Percentiles rank a stretch among this genome's conserved stretches.
Evolutionary conservation across 1,140 invertebrate genomes (phyloP).

Genomic region (Ceratitis capitata): DNA sequence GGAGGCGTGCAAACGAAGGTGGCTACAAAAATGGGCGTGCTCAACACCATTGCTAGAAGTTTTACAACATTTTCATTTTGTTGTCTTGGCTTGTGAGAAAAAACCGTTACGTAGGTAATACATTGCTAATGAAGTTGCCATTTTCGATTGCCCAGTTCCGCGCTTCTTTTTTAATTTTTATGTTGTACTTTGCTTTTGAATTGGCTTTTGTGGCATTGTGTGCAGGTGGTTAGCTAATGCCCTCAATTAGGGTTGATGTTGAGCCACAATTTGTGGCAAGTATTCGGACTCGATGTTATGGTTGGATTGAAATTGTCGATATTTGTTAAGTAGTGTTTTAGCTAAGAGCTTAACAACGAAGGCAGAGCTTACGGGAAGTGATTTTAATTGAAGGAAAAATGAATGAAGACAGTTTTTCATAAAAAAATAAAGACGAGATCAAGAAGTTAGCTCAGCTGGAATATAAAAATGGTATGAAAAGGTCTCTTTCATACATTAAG

Average conservation of each 20-base stretch:
- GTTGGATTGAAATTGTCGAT: not conserved
- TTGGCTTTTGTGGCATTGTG: not conserved
- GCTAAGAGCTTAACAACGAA: not conserved
- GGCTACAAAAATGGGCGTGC: slow-evolving; percentile 3
- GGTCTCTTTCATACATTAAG: too few species aligned
- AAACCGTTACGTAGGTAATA: not conserved
- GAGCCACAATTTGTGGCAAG: not conserved
- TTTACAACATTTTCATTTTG: too few species aligned
- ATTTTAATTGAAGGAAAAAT: not conserved
- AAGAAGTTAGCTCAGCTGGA: too few species aligned
- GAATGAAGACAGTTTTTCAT: not conserved
- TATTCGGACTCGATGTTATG: not conserved
- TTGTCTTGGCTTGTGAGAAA: not conserved
- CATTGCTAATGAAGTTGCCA: slow-evolving; percentile 15
- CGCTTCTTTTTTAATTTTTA: not conserved
- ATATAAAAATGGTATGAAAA: too few species aligned
- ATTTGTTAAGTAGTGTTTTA: not conserved
- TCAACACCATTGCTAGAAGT: not conserved
- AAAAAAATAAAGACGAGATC: too few species aligned
- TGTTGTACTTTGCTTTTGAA: not conserved
- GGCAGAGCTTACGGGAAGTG: not conserved
- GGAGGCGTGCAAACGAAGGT: not conserved
- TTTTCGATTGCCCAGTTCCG: not conserved
- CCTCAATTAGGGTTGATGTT: slow-evolving; percentile 5
- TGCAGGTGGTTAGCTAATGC: slow-evolving; percentile 3